phyloP scores from a whole-genome alignment of 2,113 vertebrate species.

The Danionella cerebrum region DNA sequence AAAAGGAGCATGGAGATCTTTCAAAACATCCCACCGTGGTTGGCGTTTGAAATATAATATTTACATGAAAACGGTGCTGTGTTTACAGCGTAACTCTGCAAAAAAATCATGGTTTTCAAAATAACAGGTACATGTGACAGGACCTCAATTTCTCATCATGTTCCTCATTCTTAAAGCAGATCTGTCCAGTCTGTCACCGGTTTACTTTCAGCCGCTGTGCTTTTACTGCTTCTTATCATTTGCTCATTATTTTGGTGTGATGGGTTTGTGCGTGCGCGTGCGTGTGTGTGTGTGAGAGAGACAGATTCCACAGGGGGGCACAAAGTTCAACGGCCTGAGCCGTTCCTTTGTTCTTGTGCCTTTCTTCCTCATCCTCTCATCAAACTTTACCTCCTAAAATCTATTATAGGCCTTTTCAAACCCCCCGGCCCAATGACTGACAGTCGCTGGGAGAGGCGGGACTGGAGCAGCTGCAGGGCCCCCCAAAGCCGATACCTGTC shows the following conservation, averaged over 20 bases:
- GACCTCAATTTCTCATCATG: background rate
- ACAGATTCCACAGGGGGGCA: background rate
- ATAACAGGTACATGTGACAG: too few relatives aligned
- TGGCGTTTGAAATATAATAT: too few relatives aligned
- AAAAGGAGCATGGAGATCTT: too few relatives aligned
- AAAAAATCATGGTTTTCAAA: too few relatives aligned
- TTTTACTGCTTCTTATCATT: slow-evolving; percentile 15
- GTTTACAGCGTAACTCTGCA: too few relatives aligned
- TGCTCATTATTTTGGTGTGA: slow-evolving; percentile 7
- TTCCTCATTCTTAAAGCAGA: background rate
- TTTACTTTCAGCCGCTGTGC: slow-evolving; percentile 3
- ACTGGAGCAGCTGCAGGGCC: slow-evolving; percentile 50
- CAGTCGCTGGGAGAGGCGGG: slow-evolving; percentile 49
- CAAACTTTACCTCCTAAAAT: slow-evolving; percentile 29
- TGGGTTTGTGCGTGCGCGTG: background rate
- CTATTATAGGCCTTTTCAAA: slow-evolving; percentile 49
- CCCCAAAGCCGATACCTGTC: slow-evolving; percentile 45
- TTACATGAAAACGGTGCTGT: too few relatives aligned
- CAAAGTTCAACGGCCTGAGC: slow-evolving; percentile 6
- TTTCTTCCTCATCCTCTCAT: slow-evolving; percentile 30
- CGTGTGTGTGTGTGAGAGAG: slow-evolving; percentile 5
- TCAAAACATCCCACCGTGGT: too few relatives aligned
- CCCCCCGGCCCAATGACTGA: slow-evolving; percentile 40
- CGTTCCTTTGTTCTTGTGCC: slow-evolving; percentile 38
- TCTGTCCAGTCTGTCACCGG: slow-evolving; percentile 22